Evolutionary conservation across 2,888 invertebrate species (phyloP), one percentile per base, ranked within the genome.

Genomic region (Trichopria drosophilae): DNA sequence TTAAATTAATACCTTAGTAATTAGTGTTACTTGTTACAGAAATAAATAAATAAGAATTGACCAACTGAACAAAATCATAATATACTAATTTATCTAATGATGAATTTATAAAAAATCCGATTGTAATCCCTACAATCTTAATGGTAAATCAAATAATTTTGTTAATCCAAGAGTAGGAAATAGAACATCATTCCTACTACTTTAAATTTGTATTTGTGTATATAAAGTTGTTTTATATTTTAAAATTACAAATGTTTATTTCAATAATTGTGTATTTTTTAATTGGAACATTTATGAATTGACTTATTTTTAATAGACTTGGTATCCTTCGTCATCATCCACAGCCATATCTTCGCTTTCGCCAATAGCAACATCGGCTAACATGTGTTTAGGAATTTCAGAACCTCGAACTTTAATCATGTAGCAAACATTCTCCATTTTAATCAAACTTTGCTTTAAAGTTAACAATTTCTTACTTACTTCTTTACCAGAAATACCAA

Each of bases 401-500:
- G 87, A 86, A 0, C 90, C 90, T 19, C 91, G 82, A 2, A 92
- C 86, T 60, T 84, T 82, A 15, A 91, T 80, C 7, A 87, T 87
- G 65, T 90, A 93, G 68, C 90, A 89, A 0, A 90, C 88, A 56
- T 83, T 82, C 71, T 94, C 94, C 66, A 91, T 89, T 77, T 94
- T 94, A 1, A 80, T 64, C 31, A 93, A 80, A 69, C 90, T 93
- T 61, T 86, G 86, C 29, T 84, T 82, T 39, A 92, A 80, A 0
- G 85, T 84, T 28, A 79, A 77, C 37, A 87, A 76, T 76, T 94
- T 94, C 22, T 86, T 81, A 10, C 80, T 77, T 29, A 92, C 73
- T 66, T 91, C 89, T 39, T 81, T 79, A 1, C 82, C 76, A 5
- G 75, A 71, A 24, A 76, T 71, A 6, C 78, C 78, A 6, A 81